Conservation (phyloP, 2,888 invertebrate species). For the Dicyrtoma fusca region DNA sequence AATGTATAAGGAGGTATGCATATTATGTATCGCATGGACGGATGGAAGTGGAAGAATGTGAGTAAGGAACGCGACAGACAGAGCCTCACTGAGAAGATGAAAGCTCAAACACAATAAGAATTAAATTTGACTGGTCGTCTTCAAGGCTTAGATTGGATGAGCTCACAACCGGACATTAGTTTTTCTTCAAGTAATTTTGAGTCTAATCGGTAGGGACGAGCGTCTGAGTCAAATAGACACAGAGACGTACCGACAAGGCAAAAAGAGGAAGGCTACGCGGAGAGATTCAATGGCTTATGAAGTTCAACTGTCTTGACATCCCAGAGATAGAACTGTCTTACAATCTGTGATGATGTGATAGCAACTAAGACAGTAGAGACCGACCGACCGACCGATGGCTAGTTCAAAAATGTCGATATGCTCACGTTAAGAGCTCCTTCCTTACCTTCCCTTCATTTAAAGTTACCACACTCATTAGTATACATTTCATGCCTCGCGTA, state of each 20-base stretch:
- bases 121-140: conserved; percentile 23
- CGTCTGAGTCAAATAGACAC: conserved; percentile 21
- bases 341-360: not conserved
- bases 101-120: not conserved
- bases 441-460: not conserved
- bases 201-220: conserved; percentile 9
- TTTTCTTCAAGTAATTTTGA: conserved; percentile 29
- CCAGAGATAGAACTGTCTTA: not conserved
- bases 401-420: conserved; percentile 22
- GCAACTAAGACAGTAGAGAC: not conserved
- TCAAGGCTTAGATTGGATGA: not conserved
- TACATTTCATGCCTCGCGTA: not conserved
- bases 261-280: not conserved
- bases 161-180: conserved; percentile 27
- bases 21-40: too few species aligned
- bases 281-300: conserved; percentile 1
- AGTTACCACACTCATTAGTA: conserved; percentile 28
- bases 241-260: not conserved
- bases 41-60: too few species aligned
- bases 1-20: too few species aligned
- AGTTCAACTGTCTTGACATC: conserved; percentile 19
- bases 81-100: too few species aligned
- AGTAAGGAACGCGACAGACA: too few species aligned
- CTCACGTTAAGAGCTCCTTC: conserved; percentile 29
- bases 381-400: conserved; percentile 15